phyloP scores from a whole-genome alignment of 2,113 vertebrate genomes.

The Rhadina sibilatrix region DNA sequence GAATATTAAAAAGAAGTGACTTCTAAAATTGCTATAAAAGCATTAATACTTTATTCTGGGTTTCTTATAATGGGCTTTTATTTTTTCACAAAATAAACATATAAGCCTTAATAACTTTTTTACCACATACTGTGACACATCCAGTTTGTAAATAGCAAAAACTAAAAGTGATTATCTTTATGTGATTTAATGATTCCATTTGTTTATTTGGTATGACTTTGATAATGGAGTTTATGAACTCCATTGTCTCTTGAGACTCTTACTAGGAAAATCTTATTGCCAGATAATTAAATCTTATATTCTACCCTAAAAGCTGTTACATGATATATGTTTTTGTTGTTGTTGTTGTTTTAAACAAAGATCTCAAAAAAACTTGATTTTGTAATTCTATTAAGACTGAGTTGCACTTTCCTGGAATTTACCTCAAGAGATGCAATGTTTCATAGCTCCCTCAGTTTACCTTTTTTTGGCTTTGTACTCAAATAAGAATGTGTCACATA shows the following conservation, averaged over 20 bases:
- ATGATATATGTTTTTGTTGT: neutral
- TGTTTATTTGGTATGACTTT: neutral
- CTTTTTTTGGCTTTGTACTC: neutral
- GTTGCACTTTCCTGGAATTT: neutral
- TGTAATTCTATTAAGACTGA: neutral
- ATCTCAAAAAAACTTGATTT: rapidly evolving
- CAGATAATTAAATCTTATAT: neutral
- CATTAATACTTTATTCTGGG: neutral
- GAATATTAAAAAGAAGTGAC: neutral
- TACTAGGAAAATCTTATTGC: neutral
- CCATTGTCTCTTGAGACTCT: neutral
- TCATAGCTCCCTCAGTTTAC: neutral
- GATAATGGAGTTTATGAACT: neutral
- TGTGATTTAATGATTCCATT: neutral
- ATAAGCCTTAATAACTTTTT: neutral
- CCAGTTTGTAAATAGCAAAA: neutral
- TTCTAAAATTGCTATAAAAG: neutral
- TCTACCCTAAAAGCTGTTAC: neutral
- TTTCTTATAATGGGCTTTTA: neutral
- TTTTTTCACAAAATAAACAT: neutral
- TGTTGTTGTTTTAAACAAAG: neutral
- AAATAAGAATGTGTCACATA: neutral
- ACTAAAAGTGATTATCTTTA: neutral
- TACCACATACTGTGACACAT: neutral
- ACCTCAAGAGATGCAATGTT: neutral